Base-by-base conservation (phyloP, 1,140 invertebrate genomes). In the Nephila pilipes region DNA sequence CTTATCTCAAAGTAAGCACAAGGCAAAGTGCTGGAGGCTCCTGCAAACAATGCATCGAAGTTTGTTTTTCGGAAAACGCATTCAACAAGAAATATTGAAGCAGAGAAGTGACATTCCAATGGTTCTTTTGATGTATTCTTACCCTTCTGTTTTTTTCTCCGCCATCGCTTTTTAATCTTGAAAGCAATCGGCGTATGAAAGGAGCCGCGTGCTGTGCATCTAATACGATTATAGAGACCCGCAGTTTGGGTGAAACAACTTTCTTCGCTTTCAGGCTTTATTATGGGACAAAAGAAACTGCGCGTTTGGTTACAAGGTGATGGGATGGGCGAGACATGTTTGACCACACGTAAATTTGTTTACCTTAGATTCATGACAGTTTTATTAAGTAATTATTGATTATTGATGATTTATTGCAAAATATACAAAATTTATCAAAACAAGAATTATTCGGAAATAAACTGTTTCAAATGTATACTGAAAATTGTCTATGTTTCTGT, bases 111-210 rank as follows among this genome's bases (percentile, higher is more conserved):
- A 88, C 87, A 88, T 88, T 88, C 58, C 87, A 20, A 54, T 69
- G 63, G 58, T 32, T 75, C 69, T 88, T 88, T 32, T 38, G 32
- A 69, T 75, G 63, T 6, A 22, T 69, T 69, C 63, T 75, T 88
- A 75, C n/a, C 1, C 81, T 87, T 87, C 20, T 55, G 38, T 85
- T 63, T 58, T 60, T 63, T 54, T n/a, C 36, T 69, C 36, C 38
- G 12, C 65, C 87, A 69, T 88, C 87, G 36, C 65, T 88, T 88
- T 88, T 88, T 88, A 88, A 88, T 88, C 87, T 88, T 46, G 58
- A 75, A 88, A 88, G 60, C 87, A 69, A 88, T 88, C 87, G 32
- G 63, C 87, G 87, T 36, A 88, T 88, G 87, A 88, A 88, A 88
- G 57, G 36, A 65, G 87, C 36, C 87, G 36, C 36, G 63, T 55